Conservation (phyloP, 2,888 invertebrate genomes). For the Heliconius ismenius region DNA sequence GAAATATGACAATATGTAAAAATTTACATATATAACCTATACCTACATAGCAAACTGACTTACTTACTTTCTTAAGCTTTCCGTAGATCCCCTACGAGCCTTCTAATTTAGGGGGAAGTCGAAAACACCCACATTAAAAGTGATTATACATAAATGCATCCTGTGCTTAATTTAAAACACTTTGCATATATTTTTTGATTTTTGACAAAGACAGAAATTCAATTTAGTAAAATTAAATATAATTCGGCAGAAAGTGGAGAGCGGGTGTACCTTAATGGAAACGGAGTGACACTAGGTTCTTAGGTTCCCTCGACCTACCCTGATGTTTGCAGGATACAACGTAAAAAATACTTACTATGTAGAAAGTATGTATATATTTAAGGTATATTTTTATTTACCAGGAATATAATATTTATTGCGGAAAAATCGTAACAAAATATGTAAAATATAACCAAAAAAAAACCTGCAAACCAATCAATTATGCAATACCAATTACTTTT, state of each 20-base stretch:
- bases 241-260: no score
- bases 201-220: neutral
- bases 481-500: constrained; percentile 27
- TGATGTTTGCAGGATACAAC: no score
- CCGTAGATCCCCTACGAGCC: constrained; percentile 44
- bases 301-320: no score
- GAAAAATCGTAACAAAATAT: neutral
- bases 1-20: neutral
- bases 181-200: constrained; percentile 20
- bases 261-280: no score
- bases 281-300: no score
- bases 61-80: constrained; percentile 47
- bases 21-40: no score
- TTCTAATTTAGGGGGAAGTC: constrained; percentile 45
- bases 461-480: neutral
- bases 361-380: neutral
- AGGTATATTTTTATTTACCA: neutral
- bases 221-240: no score
- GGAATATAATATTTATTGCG: neutral
- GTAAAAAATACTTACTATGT: no score
- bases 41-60: no score
- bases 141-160: constrained; percentile 38
- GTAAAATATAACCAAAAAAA: neutral
- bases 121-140: constrained; percentile 40
- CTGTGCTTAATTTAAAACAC: constrained; percentile 44